Percentiles rank a stretch among this genome's conserved stretches.
phyloP scores from a whole-genome alignment of 2,888 invertebrate genomes.

The Venusia cambrica region DNA sequence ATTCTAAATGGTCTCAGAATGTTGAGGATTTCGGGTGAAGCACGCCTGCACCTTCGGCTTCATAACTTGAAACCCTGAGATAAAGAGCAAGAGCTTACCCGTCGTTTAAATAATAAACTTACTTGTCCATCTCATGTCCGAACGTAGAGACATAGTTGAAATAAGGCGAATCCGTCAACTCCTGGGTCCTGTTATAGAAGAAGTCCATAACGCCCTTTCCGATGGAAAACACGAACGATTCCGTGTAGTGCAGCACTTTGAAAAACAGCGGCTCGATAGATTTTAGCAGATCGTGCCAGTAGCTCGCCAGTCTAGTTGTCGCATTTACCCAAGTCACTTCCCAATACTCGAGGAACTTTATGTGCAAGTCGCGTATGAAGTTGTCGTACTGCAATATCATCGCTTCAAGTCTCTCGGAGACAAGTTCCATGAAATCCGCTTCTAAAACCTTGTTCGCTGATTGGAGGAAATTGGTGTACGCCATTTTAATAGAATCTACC shows the following conservation, averaged over 20 bases:
- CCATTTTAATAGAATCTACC: constrained; percentile 85
- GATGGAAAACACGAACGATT: constrained; percentile 86
- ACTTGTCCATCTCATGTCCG: constrained; percentile 88
- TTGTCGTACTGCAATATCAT: constrained; percentile 89
- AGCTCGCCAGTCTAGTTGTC: constrained; percentile 82
- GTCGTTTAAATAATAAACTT: constrained; percentile 31
- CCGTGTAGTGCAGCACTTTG: constrained; percentile 87
- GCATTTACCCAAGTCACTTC: constrained; percentile 88
- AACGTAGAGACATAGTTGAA: constrained; percentile 90
- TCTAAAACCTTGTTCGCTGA: constrained; percentile 85
- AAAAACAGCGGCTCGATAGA: constrained; percentile 90
- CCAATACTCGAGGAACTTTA: constrained; percentile 82
- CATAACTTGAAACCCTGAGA: too few species aligned
- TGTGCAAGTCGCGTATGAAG: constrained; percentile 89
- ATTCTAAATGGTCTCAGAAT: too few species aligned
- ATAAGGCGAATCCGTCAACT: constrained; percentile 89
- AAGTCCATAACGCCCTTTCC: constrained; percentile 89
- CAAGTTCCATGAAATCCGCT: constrained; percentile 87
- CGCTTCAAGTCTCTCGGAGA: constrained; percentile 84
- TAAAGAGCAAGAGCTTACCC: background rate
- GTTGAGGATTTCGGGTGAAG: too few species aligned
- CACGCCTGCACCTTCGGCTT: too few species aligned
- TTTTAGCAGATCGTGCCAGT: constrained; percentile 87
- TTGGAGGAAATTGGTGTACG: constrained; percentile 86
- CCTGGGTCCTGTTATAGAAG: constrained; percentile 89